phyloP scores from a whole-genome alignment of 2,797 vertebrate genomes.

The Etheostoma perlongum region DNA sequence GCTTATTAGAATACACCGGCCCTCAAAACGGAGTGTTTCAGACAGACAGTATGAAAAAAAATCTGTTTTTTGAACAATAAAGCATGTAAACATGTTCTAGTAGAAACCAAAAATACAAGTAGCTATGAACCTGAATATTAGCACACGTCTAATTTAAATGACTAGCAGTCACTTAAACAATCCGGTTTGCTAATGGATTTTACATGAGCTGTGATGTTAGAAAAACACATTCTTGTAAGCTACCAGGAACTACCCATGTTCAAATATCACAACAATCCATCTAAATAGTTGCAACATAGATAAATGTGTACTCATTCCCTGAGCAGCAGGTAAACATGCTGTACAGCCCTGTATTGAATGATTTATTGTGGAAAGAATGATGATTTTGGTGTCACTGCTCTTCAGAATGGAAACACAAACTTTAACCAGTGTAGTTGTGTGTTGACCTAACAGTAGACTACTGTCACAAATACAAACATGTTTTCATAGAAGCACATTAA shows the following conservation, averaged over 20 bases:
- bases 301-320: not conserved
- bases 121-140: too few relatives aligned
- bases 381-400: constrained; percentile 14
- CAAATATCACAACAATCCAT: not conserved
- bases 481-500: constrained; percentile 57
- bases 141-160: too few relatives aligned
- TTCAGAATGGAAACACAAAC: not conserved
- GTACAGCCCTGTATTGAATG: not conserved
- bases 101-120: too few relatives aligned
- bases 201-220: not conserved
- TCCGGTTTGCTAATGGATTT: not conserved
- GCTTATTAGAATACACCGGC: too few relatives aligned
- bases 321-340: constrained; percentile 2
- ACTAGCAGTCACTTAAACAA: too few relatives aligned
- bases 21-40: too few relatives aligned
- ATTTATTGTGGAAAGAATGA: not conserved
- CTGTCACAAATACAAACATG: constrained; percentile 76
- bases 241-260: not conserved
- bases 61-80: too few relatives aligned
- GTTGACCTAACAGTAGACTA: constrained; percentile 43
- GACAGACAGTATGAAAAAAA: too few relatives aligned
- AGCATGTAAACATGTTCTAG: too few relatives aligned
- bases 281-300: not conserved
- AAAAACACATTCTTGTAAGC: not conserved
- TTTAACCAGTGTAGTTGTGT: not conserved